Conservation (phyloP, 2,888 invertebrate species). For the Hydraecia micacea region DNA sequence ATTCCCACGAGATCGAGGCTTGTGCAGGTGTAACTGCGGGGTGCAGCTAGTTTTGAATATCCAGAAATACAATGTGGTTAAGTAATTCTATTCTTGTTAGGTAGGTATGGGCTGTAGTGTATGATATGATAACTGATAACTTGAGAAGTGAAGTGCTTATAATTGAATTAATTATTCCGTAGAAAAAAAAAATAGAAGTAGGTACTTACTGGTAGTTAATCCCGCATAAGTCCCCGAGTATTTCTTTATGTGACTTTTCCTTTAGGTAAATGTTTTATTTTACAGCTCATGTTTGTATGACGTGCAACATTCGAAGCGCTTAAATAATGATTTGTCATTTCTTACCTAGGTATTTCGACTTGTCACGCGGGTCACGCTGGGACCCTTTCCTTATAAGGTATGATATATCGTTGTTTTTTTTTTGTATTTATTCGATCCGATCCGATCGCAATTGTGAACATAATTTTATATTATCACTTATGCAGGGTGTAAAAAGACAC, state of each 20-base stretch:
- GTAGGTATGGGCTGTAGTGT: not conserved
- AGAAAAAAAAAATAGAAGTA: not conserved
- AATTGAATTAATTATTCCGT: not conserved
- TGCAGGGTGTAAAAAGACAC: too few species aligned
- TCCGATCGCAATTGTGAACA: too few species aligned
- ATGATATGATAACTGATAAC: not conserved
- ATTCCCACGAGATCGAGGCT: too few species aligned
- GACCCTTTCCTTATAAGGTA: not conserved
- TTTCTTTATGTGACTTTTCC: not conserved
- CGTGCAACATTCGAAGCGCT: not conserved
- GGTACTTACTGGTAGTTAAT: not conserved
- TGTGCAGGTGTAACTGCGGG: too few species aligned
- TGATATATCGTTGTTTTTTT: too few species aligned
- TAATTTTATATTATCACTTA: too few species aligned
- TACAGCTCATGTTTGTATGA: slow-evolving; percentile 13
- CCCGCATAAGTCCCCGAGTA: too few species aligned
- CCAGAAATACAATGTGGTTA: not conserved
- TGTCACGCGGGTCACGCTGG: not conserved
- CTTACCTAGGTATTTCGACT: not conserved
- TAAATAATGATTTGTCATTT: slow-evolving; percentile 15
- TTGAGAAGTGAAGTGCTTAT: not conserved
- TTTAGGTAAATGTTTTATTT: slow-evolving; percentile 4
- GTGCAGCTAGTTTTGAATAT: not conserved
- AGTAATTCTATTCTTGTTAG: not conserved
- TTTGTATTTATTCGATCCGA: too few species aligned